These are phyloP conservation scores for Laterallus jamaicensis DNA, from an alignment of 2,113 vertebrate species.

Conservation along the genomic window DNA sequence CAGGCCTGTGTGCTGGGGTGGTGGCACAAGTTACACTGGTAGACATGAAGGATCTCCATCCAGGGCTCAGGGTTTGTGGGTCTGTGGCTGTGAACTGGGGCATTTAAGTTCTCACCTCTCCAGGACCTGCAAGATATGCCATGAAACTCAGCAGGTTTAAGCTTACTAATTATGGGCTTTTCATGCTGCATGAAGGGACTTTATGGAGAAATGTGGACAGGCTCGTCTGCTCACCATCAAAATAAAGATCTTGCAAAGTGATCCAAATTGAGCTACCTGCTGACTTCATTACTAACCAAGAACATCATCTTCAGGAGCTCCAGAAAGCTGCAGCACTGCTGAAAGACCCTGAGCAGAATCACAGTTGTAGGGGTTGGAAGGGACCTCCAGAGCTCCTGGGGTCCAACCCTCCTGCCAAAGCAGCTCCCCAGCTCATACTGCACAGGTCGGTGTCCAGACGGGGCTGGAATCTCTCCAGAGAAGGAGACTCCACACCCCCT, in stretches of 20 bases:
- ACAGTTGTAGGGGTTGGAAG: no score
- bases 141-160: background rate
- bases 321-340: background rate
- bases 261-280: background rate
- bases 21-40: background rate
- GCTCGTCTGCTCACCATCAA: background rate
- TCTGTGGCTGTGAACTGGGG: background rate
- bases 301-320: background rate
- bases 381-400: no score
- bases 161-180: background rate
- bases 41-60: background rate
- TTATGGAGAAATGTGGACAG: background rate
- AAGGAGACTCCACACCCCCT: no score
- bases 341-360: background rate
- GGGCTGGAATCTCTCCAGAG: no score
- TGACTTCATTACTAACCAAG: background rate
- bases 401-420: no score
- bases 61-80: background rate
- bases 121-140: background rate
- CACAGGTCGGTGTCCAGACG: no score
- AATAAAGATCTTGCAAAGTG: background rate
- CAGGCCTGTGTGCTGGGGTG: background rate
- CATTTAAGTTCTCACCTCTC: background rate
- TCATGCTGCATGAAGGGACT: background rate
- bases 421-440: no score